phyloP scores from a whole-genome alignment of 2,888 invertebrate genomes.

The Myopa testacea region DNA sequence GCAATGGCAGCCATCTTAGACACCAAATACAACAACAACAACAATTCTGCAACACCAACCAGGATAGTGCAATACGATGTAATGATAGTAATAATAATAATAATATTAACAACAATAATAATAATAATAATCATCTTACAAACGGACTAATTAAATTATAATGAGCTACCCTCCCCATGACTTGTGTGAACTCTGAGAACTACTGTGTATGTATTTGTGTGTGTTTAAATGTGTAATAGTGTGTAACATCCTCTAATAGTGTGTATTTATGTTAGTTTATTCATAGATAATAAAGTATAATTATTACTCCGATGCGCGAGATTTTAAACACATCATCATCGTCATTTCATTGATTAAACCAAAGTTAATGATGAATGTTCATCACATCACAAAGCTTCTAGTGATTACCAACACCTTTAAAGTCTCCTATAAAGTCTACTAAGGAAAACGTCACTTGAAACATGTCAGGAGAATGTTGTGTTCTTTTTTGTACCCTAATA shows the following conservation, averaged over 20 bases:
- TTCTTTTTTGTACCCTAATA: no score
- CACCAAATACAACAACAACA: no score
- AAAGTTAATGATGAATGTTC: background rate
- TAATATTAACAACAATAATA: conserved; percentile 48
- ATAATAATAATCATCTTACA: background rate
- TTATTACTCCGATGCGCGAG: background rate
- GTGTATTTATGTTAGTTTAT: background rate
- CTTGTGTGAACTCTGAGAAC: background rate
- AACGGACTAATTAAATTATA: conserved; percentile 7
- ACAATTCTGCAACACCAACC: no score
- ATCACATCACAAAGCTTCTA: background rate
- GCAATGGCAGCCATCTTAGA: conserved; percentile 50
- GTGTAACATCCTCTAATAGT: background rate
- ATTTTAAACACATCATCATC: background rate
- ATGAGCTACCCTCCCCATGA: background rate
- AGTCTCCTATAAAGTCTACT: no score
- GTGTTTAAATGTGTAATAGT: background rate
- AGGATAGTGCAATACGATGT: no score
- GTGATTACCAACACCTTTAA: background rate
- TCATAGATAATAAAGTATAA: background rate
- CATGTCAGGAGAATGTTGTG: no score
- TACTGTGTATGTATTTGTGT: background rate
- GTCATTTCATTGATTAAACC: background rate
- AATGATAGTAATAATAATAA: conserved; percentile 49
- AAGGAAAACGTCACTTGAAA: no score